Percentiles rank a stretch among this genome's conserved stretches.
These are phyloP conservation scores for Rhyacophila brunnea DNA, from an alignment of 1,140 invertebrate species.

Conservation along the genomic window DNA sequence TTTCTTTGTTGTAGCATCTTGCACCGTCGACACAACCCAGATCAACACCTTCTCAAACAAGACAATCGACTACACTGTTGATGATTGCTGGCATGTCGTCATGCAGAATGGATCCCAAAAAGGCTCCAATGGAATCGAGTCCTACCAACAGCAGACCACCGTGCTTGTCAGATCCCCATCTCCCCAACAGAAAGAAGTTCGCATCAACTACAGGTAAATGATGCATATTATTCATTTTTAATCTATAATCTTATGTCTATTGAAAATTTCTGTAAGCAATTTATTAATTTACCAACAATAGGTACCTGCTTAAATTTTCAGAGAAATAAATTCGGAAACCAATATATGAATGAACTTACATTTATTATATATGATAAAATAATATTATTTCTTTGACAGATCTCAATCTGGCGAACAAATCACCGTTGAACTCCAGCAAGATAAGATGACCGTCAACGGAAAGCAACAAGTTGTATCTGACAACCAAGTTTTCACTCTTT, in stretches of 20 bases:
- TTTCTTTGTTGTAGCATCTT: slow-evolving; percentile 53
- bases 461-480: slow-evolving; percentile 37
- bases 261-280: neutral
- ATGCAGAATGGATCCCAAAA: slow-evolving; percentile 52
- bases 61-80: slow-evolving; percentile 54
- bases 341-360: neutral
- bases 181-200: slow-evolving; percentile 39
- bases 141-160: slow-evolving; percentile 13
- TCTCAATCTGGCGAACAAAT: slow-evolving; percentile 42
- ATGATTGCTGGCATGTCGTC: slow-evolving; percentile 62
- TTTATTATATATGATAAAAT: neutral
- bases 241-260: neutral
- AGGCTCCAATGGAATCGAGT: slow-evolving; percentile 32
- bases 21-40: slow-evolving; percentile 55
- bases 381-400: slow-evolving; percentile 33
- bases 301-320: neutral
- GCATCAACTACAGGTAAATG: slow-evolving; percentile 47
- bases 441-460: slow-evolving; percentile 41
- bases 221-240: neutral
- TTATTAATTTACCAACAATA: neutral
- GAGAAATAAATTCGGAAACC: neutral
- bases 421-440: slow-evolving; percentile 40
- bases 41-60: slow-evolving; percentile 63
- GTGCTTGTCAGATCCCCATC: slow-evolving; percentile 34
- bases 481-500: neutral